Conservation (phyloP, 30 jellyfish, hydroid and myxozoan species). For the Clytia hemisphaerica region DNA sequence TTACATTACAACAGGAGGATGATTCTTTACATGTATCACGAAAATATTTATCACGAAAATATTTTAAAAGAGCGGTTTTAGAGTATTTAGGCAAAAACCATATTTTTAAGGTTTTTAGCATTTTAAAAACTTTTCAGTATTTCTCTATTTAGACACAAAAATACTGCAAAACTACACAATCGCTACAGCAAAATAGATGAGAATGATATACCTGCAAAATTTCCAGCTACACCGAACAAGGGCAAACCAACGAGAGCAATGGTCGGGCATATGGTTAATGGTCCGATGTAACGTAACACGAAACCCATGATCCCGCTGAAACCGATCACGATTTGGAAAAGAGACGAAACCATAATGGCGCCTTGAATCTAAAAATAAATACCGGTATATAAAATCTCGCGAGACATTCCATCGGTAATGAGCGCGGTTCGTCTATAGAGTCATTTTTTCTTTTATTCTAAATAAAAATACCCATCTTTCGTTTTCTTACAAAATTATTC, state of each 20-base stretch:
- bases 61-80: background rate
- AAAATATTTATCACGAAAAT: background rate
- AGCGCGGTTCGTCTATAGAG: too few relatives aligned
- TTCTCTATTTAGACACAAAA: background rate
- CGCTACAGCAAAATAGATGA: background rate
- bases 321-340: constrained; percentile 78
- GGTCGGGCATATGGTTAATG: constrained; percentile 91
- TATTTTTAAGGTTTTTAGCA: too few relatives aligned
- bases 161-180: background rate
- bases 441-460: too few relatives aligned
- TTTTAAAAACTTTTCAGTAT: background rate
- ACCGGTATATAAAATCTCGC: too few relatives aligned
- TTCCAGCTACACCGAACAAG: constrained; percentile 70
- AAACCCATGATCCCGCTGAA: constrained; percentile 80
- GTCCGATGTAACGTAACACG: constrained; percentile 65
- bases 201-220: constrained; percentile 63
- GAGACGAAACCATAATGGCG: constrained; percentile 87
- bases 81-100: too few relatives aligned
- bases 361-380: constrained; percentile 93
- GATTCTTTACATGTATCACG: too few relatives aligned
- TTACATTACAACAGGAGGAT: too few relatives aligned
- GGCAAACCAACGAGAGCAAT: constrained; percentile 80
- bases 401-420: too few relatives aligned
- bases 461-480: too few relatives aligned
- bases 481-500: too few relatives aligned